phyloP scores from a whole-genome alignment of 1,140 invertebrate species.

The Magallana gigas region DNA sequence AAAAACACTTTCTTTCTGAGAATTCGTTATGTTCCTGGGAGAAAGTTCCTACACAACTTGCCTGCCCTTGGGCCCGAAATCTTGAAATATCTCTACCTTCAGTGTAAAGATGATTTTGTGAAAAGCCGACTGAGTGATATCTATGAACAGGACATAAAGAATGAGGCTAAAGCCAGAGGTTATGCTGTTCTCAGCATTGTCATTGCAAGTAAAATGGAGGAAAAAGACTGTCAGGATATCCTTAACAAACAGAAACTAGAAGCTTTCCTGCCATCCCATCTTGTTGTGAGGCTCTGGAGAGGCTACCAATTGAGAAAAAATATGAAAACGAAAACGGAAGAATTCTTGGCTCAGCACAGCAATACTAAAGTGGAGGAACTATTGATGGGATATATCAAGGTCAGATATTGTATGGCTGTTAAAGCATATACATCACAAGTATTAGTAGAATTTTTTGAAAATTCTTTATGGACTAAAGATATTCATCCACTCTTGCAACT shows the following conservation, averaged over 20 bases:
- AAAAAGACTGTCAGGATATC: slow-evolving; percentile 33
- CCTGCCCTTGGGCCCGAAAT: slow-evolving; percentile 34
- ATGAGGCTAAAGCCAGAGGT: slow-evolving; percentile 44
- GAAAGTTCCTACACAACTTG: slow-evolving; percentile 15
- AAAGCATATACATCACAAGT: no score
- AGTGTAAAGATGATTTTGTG: slow-evolving; percentile 48
- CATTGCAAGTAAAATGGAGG: slow-evolving; percentile 34
- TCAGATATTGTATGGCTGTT: not conserved
- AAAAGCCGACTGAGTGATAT: slow-evolving; percentile 29
- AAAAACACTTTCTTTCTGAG: slow-evolving; percentile 37
- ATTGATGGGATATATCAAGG: slow-evolving; percentile 12
- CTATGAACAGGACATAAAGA: slow-evolving; percentile 34
- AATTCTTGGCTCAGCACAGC: not conserved
- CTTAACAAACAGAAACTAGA: slow-evolving; percentile 29
- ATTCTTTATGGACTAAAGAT: no score
- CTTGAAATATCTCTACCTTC: slow-evolving; percentile 44
- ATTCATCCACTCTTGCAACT: no score
- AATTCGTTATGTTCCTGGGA: slow-evolving; percentile 45
- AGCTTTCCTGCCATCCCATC: slow-evolving; percentile 31
- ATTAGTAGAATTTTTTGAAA: no score
- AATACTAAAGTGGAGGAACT: not conserved
- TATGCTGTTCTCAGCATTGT: slow-evolving; percentile 49
- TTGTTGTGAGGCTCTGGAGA: not conserved
- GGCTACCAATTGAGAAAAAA: not conserved
- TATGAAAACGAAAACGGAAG: not conserved